These are phyloP conservation scores for Alitta virens DNA, from an alignment of 2,888 invertebrate species.

Conservation along the genomic window DNA sequence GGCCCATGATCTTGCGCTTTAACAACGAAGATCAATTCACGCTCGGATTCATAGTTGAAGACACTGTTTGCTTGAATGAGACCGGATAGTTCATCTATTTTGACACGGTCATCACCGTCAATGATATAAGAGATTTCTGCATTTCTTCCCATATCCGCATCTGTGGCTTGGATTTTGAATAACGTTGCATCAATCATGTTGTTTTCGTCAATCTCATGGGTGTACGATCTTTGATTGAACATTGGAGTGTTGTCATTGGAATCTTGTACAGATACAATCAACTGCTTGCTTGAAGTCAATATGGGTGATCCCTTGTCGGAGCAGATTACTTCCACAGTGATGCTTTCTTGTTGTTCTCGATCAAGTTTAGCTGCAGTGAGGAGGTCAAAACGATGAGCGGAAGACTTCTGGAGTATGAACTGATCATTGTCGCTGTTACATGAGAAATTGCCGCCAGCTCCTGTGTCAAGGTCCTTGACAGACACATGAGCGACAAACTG, in stretches of 20 bases:
- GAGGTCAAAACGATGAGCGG: constrained; percentile 9
- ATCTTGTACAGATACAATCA: constrained; percentile 13
- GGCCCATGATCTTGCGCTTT: constrained; percentile 5
- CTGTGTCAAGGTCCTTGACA: constrained; percentile 13
- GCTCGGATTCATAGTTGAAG: constrained; percentile 5
- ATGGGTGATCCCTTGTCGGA: constrained; percentile 8
- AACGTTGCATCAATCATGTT: constrained; percentile 11
- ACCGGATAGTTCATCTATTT: not conserved
- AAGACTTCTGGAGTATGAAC: constrained; percentile 7
- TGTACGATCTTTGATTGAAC: constrained; percentile 7
- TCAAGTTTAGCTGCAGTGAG: constrained; percentile 8
- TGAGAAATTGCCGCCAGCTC: constrained; percentile 4
- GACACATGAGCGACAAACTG: constrained; percentile 20
- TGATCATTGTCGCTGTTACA: constrained; percentile 6
- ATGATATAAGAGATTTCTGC: constrained; percentile 6
- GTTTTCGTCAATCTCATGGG: constrained; percentile 14
- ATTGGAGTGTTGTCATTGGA: constrained; percentile 19
- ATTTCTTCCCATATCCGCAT: constrained; percentile 12
- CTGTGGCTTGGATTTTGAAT: constrained; percentile 10
- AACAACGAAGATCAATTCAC: constrained; percentile 2
- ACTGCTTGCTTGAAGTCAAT: not conserved
- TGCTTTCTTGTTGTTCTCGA: constrained; percentile 4
- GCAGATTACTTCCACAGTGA: constrained; percentile 9
- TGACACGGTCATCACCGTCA: constrained; percentile 4
- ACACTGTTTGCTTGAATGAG: constrained; percentile 7